Percentiles rank a stretch among this genome's conserved stretches.
Conservation (phyloP, 1,140 invertebrate species). For the Diplogasteroides magnus region DNA sequence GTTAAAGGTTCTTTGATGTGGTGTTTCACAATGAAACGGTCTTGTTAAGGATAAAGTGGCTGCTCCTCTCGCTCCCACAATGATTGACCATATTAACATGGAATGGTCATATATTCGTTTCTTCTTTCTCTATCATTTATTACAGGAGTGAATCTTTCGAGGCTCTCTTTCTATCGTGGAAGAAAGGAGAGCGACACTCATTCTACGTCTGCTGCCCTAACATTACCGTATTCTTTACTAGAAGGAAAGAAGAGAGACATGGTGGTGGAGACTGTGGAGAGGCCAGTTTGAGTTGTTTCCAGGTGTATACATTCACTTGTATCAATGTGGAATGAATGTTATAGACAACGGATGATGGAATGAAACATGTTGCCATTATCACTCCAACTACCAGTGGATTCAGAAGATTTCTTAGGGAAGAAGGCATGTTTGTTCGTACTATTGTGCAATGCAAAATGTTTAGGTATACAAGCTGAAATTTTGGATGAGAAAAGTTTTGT, state of each 20-base stretch:
- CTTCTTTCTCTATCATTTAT: not conserved
- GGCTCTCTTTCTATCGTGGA: constrained; percentile 19
- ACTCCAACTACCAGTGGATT: constrained; percentile 15
- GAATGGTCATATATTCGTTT: constrained; percentile 14
- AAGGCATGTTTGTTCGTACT: too few relatives aligned
- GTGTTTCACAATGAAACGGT: not conserved
- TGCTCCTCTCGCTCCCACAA: constrained; percentile 6
- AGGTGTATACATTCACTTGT: not conserved
- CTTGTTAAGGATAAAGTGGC: constrained; percentile 4
- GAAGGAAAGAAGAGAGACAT: not conserved
- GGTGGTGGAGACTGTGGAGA: not conserved
- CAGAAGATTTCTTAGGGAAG: constrained; percentile 14
- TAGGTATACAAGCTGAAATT: too few relatives aligned
- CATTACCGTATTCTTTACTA: constrained; percentile 18
- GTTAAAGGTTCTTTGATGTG: not conserved
- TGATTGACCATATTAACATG: constrained; percentile 7
- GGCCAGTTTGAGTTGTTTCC: not conserved
- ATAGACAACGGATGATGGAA: not conserved
- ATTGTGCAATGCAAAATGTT: too few relatives aligned
- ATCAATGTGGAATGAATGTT: not conserved
- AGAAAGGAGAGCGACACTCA: constrained; percentile 13
- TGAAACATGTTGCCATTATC: constrained; percentile 12
- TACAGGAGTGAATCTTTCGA: constrained; percentile 5
- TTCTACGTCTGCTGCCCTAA: constrained; percentile 24
- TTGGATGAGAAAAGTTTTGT: too few relatives aligned